phyloP scores from a whole-genome alignment of 2,888 invertebrate genomes.

The Acleris literana region DNA sequence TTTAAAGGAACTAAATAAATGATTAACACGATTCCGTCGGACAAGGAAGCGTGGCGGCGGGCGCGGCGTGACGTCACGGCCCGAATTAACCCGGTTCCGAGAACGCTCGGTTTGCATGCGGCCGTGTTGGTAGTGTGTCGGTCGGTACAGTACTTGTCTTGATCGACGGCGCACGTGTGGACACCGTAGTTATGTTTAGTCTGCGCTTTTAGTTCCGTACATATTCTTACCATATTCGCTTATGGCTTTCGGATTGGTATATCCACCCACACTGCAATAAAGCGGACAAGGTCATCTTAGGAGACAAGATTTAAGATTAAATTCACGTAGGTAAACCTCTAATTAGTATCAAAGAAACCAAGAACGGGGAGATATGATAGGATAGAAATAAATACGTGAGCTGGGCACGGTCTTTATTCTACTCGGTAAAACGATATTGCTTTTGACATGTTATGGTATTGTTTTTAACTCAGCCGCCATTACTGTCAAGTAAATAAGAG shows the following conservation, averaged over 20 bases:
- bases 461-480: too few relatives aligned
- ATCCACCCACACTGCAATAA: background rate
- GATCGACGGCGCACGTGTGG: constrained; percentile 69
- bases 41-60: constrained; percentile 58
- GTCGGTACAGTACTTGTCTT: constrained; percentile 76
- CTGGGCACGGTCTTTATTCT: too few relatives aligned
- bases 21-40: constrained; percentile 54
- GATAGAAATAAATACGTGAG: too few relatives aligned
- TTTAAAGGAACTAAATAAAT: constrained; percentile 31
- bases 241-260: background rate
- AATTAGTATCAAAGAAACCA: too few relatives aligned
- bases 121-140: constrained; percentile 41
- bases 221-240: constrained; percentile 10
- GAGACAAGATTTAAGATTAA: too few relatives aligned
- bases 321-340: too few relatives aligned
- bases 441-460: too few relatives aligned
- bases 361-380: too few relatives aligned
- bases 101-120: constrained; percentile 58
- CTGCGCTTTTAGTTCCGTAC: constrained; percentile 25
- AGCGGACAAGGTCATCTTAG: too few relatives aligned
- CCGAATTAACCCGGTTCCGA: constrained; percentile 77
- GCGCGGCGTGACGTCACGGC: constrained; percentile 68
- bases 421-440: too few relatives aligned
- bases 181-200: constrained; percentile 46
- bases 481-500: too few relatives aligned